Conservation (phyloP, 2,113 vertebrate species). For the Onychorhynchus coronatus region DNA sequence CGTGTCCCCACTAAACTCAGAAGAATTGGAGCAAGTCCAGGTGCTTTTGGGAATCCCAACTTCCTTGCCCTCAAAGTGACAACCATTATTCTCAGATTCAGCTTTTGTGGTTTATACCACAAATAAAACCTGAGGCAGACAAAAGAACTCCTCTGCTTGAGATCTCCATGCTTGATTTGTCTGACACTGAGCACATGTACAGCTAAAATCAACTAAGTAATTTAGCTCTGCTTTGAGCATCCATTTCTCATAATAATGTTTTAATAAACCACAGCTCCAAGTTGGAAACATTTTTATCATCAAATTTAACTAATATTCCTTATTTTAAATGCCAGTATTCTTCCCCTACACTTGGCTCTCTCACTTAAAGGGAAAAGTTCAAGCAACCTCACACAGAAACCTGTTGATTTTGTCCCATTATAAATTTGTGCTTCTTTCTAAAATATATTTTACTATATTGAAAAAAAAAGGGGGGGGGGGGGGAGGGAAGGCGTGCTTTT, state of each 20-base stretch:
- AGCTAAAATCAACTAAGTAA: background rate
- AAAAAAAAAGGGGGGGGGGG: background rate
- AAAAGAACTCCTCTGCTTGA: background rate
- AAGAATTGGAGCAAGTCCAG: background rate
- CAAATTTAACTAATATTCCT: background rate
- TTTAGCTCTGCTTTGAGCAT: background rate
- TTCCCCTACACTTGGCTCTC: too few species aligned
- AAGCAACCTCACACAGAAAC: background rate
- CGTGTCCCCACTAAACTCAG: background rate
- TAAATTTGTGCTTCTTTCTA: background rate
- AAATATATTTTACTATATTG: background rate
- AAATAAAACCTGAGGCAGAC: background rate
- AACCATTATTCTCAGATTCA: background rate
- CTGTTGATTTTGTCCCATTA: background rate
- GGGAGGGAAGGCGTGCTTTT: background rate
- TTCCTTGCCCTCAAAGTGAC: background rate
- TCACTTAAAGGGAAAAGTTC: background rate
- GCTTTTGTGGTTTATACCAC: background rate
- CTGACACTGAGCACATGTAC: background rate
- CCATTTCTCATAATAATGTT: background rate
- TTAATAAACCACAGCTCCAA: background rate
- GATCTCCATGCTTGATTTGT: background rate
- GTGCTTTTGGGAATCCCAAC: background rate
- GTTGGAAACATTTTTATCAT: background rate
- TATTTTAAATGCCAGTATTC: background rate